Conservation (phyloP, 2,797 vertebrate genomes). For the Channallabes apus region DNA sequence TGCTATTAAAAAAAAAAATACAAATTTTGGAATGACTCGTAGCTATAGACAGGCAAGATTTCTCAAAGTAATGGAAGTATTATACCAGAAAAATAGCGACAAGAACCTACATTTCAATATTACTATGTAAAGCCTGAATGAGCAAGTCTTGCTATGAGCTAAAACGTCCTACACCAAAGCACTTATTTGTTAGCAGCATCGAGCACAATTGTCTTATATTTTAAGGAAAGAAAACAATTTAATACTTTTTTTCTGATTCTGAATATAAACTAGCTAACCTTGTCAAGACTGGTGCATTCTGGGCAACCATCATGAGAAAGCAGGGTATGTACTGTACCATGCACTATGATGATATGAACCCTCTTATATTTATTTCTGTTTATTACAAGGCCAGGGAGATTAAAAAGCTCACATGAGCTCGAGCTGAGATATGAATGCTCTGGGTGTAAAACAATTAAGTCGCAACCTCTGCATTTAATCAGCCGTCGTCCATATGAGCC, state of each 20-base stretch:
- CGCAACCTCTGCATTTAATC: constrained; percentile 51
- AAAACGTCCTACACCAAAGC: constrained; percentile 49
- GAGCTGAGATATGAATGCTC: constrained; percentile 50
- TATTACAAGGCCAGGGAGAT: constrained; percentile 54
- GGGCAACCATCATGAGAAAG: not conserved
- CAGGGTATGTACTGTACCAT: not conserved
- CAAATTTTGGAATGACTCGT: constrained; percentile 29
- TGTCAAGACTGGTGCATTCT: constrained; percentile 15
- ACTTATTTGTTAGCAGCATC: constrained; percentile 36
- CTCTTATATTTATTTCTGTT: constrained; percentile 48
- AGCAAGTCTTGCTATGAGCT: constrained; percentile 43
- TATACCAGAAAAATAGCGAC: not conserved
- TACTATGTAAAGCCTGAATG: constrained; percentile 28
- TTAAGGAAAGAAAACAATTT: constrained; percentile 56
- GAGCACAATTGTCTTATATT: constrained; percentile 57
- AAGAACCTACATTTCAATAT: constrained; percentile 32
- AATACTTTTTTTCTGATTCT: constrained; percentile 38
- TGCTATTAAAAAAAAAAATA: constrained; percentile 20
- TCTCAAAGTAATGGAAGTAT: constrained; percentile 27
- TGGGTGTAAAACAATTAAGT: constrained; percentile 53
- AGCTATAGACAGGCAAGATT: constrained; percentile 15
- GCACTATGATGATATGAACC: constrained; percentile 15
- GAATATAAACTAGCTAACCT: constrained; percentile 7
- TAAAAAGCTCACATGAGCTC: constrained; percentile 49
- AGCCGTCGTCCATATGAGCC: constrained; percentile 26